Conservation (phyloP, 2,113 vertebrate species). For the Zapus hudsonius region DNA sequence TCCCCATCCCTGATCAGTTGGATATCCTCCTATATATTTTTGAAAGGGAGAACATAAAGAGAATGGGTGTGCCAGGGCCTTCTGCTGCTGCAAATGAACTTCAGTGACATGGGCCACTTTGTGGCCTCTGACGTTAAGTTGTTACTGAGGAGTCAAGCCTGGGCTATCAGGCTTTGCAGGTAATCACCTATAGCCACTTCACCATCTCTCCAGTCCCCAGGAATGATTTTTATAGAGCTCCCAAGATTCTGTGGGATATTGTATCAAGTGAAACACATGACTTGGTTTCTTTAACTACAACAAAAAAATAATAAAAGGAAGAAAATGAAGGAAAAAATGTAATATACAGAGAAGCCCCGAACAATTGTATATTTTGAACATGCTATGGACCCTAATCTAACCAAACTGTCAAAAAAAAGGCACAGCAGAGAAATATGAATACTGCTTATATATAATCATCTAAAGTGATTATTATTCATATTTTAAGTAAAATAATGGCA, state of each 20-base stretch:
- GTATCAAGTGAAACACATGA: slow-evolving; percentile 6
- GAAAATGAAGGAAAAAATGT: background rate
- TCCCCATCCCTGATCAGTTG: too few relatives aligned
- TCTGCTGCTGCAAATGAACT: too few relatives aligned
- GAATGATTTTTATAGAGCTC: background rate
- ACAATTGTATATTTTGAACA: background rate
- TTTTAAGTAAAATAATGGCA: background rate
- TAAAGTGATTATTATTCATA: background rate
- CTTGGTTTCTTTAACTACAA: slow-evolving; percentile 19
- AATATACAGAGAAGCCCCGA: background rate
- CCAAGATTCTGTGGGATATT: background rate
- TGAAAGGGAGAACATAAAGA: too few relatives aligned
- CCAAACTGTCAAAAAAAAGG: background rate
- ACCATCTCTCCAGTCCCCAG: background rate
- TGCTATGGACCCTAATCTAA: background rate
- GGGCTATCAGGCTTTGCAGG: too few relatives aligned
- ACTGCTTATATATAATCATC: background rate
- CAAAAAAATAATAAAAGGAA: background rate
- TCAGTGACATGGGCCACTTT: too few relatives aligned
- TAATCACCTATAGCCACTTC: too few relatives aligned
- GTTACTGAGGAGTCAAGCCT: too few relatives aligned
- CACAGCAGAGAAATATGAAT: background rate
- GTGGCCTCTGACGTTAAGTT: too few relatives aligned
- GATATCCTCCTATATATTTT: too few relatives aligned
- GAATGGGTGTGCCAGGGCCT: too few relatives aligned